These are phyloP conservation scores for Nymphalis urticae DNA, from an alignment of 2,888 invertebrate genomes.

Conservation along the genomic window DNA sequence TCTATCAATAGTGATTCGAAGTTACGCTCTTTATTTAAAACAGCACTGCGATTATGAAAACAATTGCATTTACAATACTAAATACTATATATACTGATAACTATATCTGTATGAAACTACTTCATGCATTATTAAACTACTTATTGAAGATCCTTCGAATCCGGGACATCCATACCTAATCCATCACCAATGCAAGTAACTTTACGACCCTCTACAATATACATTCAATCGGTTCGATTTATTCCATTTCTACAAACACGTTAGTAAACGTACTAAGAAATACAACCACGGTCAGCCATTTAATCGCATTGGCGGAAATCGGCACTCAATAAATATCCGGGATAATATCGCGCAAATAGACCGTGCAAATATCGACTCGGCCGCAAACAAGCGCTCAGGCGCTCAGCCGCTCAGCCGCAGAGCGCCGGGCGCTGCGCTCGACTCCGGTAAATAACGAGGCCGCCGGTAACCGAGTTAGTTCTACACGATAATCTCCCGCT, in stretches of 20 bases:
- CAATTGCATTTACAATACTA: no score
- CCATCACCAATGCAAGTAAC: no score
- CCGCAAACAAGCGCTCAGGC: constrained; percentile 26
- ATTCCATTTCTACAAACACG: constrained; percentile 1
- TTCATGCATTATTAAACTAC: no score
- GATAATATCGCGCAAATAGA: constrained; percentile 46
- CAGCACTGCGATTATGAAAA: no score
- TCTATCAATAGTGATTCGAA: no score
- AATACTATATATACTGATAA: no score
- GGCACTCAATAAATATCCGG: constrained; percentile 42
- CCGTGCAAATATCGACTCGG: constrained; percentile 36
- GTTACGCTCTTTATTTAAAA: no score
- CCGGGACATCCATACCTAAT: no score
- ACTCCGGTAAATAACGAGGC: constrained; percentile 37
- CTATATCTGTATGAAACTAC: no score
- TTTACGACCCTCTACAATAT: background rate
- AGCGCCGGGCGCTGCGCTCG: constrained; percentile 9
- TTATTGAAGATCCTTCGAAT: no score
- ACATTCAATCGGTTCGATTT: background rate
- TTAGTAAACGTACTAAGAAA: constrained; percentile 6
- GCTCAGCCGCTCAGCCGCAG: constrained; percentile 18
- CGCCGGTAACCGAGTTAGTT: constrained; percentile 39
- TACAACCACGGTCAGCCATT: constrained; percentile 19
- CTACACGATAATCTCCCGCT: constrained; percentile 35
- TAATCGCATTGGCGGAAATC: constrained; percentile 31